Conservation (phyloP, 2,113 vertebrate species). For the Solea solea region DNA sequence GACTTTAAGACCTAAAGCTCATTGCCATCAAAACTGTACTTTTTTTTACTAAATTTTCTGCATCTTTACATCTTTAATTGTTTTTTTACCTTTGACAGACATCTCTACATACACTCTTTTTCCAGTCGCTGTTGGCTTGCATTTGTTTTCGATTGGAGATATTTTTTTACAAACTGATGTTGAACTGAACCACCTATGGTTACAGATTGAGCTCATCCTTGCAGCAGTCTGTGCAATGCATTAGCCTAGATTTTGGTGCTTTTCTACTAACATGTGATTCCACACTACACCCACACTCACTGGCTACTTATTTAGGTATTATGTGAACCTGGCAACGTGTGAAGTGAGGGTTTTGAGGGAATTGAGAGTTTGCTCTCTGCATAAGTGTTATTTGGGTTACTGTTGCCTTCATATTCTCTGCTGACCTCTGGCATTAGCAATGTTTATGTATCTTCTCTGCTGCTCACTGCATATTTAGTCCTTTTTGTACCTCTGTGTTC, state of each 20-base stretch:
- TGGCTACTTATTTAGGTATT: no score
- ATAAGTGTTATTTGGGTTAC: no score
- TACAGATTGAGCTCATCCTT: conserved; percentile 5
- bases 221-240: conserved; percentile 31
- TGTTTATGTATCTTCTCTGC: no score
- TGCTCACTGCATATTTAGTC: no score
- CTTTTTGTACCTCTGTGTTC: no score
- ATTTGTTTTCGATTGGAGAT: conserved; percentile 52
- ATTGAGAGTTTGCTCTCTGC: no score
- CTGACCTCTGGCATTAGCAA: no score
- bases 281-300: background rate
- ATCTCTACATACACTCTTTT: background rate
- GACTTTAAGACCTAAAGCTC: conserved; percentile 62
- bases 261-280: conserved; percentile 6
- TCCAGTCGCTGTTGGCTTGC: conserved; percentile 23
- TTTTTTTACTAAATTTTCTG: conserved; percentile 24
- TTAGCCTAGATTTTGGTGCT: conserved; percentile 15
- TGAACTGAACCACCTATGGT: conserved; percentile 7
- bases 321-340: no score
- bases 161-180: conserved; percentile 61
- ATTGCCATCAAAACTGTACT: conserved; percentile 47
- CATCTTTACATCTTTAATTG: conserved; percentile 12
- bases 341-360: background rate
- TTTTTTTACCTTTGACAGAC: background rate
- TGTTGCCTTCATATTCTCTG: no score